Percentiles rank a stretch among this genome's conserved stretches.
Conservation (phyloP, 2,797 vertebrate species). For the Tachyglossus aculeatus region DNA sequence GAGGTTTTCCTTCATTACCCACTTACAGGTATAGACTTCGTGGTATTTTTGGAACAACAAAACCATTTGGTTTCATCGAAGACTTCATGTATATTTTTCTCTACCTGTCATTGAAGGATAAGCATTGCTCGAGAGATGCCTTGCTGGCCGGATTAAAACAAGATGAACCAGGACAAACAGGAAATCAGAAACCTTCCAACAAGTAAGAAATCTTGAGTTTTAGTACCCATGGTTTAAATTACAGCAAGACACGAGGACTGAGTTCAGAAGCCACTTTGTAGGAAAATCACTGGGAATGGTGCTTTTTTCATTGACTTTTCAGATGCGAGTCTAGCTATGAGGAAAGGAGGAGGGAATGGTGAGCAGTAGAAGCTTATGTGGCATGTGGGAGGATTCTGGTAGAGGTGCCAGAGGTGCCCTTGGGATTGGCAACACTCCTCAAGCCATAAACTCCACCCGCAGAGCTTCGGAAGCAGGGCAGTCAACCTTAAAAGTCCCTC, state of each 20-base stretch:
- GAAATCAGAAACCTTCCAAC: constrained; percentile 90
- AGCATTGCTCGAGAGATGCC: constrained; percentile 98
- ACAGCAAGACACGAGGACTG: no score
- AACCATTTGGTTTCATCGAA: background rate
- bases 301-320: constrained; percentile 6
- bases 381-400: no score
- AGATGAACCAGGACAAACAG: constrained; percentile 91
- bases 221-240: constrained; percentile 15
- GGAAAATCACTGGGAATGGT: background rate
- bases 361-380: no score
- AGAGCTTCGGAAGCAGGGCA: no score
- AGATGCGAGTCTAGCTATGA: background rate
- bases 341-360: constrained; percentile 5
- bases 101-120: constrained; percentile 81
- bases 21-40: constrained; percentile 86
- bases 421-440: no score
- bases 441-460: no score
- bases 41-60: constrained; percentile 15
- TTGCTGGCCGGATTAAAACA: constrained; percentile 93
- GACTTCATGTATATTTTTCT: constrained; percentile 12
- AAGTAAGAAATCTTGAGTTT: constrained; percentile 79
- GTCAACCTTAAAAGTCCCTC: no score
- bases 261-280: no score
- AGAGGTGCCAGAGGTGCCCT: no score
- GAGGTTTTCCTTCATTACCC: constrained; percentile 98